Percentiles rank a stretch among this genome's conserved stretches.
These are phyloP conservation scores for Hemibates koningsi DNA, from an alignment of 2,113 vertebrate species.

Conservation along the genomic window DNA sequence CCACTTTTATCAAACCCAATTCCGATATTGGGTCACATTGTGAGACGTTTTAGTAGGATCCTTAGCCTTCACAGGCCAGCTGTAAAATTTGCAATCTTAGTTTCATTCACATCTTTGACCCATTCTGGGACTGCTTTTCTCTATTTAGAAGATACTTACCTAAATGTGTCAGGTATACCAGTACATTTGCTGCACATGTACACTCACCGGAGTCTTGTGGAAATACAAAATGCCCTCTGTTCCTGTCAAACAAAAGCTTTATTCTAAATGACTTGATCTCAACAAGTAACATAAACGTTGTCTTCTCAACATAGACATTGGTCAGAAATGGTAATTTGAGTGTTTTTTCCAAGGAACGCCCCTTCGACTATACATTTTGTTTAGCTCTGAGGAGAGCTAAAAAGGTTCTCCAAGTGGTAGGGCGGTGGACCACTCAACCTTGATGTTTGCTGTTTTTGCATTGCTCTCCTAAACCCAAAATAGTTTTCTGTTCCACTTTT, in stretches of 20 bases:
- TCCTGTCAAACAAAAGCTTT: background rate
- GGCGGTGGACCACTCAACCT: background rate
- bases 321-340: background rate
- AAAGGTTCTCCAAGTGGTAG: background rate
- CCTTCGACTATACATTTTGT: background rate
- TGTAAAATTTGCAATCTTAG: background rate
- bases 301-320: background rate
- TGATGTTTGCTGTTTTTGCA: background rate
- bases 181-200: background rate
- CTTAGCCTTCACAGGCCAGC: background rate
- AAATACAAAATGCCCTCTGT: background rate
- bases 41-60: background rate
- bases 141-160: background rate
- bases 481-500: background rate
- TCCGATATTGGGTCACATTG: background rate
- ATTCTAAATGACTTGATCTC: background rate
- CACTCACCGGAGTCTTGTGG: background rate
- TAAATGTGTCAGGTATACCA: background rate
- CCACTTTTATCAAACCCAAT: background rate
- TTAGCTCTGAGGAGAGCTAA: background rate
- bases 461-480: background rate
- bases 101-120: background rate
- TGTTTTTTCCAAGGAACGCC: rapidly evolving
- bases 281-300: background rate
- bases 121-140: background rate